phyloP scores from a whole-genome alignment of 64 coral and sea anemone species.

The Acropora tenuis region DNA sequence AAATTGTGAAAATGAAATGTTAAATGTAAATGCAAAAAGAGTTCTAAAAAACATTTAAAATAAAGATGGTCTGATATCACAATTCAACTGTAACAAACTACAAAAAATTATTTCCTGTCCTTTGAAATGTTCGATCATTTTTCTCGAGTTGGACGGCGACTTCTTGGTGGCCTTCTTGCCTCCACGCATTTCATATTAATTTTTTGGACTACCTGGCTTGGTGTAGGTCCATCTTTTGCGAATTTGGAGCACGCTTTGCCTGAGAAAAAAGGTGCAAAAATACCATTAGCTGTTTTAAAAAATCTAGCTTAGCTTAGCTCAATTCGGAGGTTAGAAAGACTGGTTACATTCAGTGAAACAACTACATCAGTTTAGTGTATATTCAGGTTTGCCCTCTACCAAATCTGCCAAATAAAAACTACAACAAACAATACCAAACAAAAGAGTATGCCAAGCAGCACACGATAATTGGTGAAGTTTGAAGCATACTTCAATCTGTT shows the following conservation, averaged over 20 bases:
- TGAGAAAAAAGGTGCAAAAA: background rate
- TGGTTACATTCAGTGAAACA: too few species aligned
- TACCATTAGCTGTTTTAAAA: background rate
- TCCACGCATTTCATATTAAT: constrained; percentile 30
- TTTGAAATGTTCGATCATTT: background rate
- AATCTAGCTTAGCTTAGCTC: background rate
- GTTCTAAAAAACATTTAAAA: too few species aligned
- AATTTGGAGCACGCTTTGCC: constrained; percentile 10
- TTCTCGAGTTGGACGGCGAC: background rate
- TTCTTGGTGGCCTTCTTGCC: constrained; percentile 17
- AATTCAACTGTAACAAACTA: background rate
- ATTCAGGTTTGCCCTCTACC: too few species aligned
- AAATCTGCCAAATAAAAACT: too few species aligned
- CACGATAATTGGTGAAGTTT: too few species aligned
- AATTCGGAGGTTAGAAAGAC: too few species aligned
- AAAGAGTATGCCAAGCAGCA: too few species aligned
- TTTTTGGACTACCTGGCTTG: constrained; percentile 6
- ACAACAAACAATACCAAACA: too few species aligned
- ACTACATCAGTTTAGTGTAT: too few species aligned
- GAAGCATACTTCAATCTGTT: too few species aligned
- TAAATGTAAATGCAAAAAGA: too few species aligned
- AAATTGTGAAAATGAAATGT: too few species aligned
- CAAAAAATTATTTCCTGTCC: background rate
- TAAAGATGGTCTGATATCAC: background rate
- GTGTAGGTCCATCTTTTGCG: background rate